Evolutionary conservation across 2,797 vertebrate species (phyloP).

Genomic region (Delichon dasypus): DNA sequence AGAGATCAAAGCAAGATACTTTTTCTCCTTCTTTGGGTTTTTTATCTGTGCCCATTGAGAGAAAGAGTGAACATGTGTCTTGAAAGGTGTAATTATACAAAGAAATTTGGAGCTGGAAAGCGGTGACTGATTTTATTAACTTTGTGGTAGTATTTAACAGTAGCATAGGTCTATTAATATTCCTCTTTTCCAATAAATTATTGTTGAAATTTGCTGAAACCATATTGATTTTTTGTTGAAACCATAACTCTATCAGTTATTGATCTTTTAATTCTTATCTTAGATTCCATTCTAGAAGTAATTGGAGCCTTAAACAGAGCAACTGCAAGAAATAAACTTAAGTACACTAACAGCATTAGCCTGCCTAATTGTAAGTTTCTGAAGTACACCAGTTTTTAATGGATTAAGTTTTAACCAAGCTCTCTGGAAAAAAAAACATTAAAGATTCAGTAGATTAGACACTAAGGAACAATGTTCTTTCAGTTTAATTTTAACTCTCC

Average conservation of each 20-base stretch:
- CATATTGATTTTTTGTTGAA: neutral
- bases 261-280: neutral
- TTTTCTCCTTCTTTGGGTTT: neutral
- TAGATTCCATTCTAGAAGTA: neutral
- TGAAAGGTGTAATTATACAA: neutral
- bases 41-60: neutral
- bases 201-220: neutral
- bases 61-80: neutral
- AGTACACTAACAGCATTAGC: neutral
- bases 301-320: neutral
- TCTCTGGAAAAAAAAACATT: neutral
- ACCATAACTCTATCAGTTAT: neutral
- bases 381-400: neutral
- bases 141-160: neutral
- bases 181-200: neutral
- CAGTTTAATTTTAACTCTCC: conserved; percentile 19
- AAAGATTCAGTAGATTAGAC: conserved; percentile 36
- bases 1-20: neutral
- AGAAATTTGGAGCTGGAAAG: neutral
- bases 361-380: conserved; percentile 3
- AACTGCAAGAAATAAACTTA: neutral
- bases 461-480: neutral
- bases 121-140: neutral
- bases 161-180: neutral
- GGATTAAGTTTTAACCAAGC: conserved; percentile 9